Percentiles rank a stretch among this genome's conserved stretches.
Evolutionary conservation across 2,113 vertebrate species (phyloP).

Genomic region (Ammospiza caudacuta): DNA sequence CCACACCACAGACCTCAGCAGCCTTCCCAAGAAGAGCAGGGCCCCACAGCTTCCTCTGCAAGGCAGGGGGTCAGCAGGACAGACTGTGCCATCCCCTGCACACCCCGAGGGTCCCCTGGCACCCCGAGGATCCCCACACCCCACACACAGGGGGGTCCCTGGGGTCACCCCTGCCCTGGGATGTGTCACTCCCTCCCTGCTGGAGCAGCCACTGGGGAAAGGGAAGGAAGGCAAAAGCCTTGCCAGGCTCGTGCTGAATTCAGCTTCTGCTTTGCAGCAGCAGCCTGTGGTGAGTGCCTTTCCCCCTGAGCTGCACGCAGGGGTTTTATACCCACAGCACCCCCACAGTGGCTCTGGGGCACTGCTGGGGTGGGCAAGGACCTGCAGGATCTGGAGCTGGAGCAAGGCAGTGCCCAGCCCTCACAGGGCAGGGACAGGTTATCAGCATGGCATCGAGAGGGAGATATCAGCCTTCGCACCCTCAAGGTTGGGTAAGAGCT

Average conservation of each 20-base stretch:
- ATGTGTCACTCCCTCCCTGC: rapidly evolving
- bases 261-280: slow-evolving; percentile 33
- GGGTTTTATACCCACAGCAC: rapidly evolving
- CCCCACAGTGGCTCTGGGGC: rapidly evolving
- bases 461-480: background rate
- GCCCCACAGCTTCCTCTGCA: background rate
- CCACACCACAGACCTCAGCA: background rate
- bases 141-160: too few relatives aligned
- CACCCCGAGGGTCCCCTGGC: background rate
- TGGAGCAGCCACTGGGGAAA: rapidly evolving
- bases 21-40: background rate
- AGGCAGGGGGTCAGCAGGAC: background rate
- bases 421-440: background rate
- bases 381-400: background rate
- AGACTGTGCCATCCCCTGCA: too few relatives aligned
- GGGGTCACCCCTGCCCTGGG: rapidly evolving
- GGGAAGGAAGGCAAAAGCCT: background rate
- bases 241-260: background rate
- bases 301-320: background rate
- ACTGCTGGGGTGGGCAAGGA: rapidly evolving
- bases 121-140: background rate
- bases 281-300: background rate
- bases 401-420: background rate
- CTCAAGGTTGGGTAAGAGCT: background rate
- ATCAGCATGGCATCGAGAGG: background rate